A percentile compares a stretch with the other conserved stretches of the same genome.
Conservation (phyloP, 2,113 vertebrate species). For the Peromyscus maniculatus region DNA sequence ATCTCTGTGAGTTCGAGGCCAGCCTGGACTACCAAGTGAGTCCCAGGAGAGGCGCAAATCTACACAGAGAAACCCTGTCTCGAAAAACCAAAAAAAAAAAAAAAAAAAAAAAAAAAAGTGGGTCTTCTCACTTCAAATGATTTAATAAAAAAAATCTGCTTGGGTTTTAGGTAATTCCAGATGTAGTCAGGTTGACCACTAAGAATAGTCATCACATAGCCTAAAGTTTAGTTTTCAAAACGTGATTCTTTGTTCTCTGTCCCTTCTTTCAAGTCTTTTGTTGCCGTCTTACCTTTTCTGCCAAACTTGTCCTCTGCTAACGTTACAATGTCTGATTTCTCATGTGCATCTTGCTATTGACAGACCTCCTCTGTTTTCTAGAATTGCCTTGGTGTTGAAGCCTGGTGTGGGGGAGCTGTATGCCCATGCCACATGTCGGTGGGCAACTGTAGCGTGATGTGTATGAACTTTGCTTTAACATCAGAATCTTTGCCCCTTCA, state of each 20-base stretch:
- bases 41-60: too few relatives aligned
- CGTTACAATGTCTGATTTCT: background rate
- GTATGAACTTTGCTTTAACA: background rate
- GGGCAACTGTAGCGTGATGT: background rate
- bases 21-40: too few relatives aligned
- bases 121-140: background rate
- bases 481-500: background rate
- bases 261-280: background rate
- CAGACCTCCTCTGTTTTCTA: background rate
- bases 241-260: slow-evolving; percentile 13
- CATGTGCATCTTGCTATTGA: background rate
- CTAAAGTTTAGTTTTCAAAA: background rate
- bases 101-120: too few relatives aligned
- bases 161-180: background rate
- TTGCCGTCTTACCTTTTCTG: background rate
- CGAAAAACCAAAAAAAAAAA: too few relatives aligned
- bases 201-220: background rate
- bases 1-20: too few relatives aligned
- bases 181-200: background rate
- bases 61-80: too few relatives aligned
- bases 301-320: background rate
- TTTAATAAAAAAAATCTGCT: background rate
- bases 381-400: slow-evolving; percentile 24
- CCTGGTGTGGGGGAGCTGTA: background rate
- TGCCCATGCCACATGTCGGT: background rate